Evolutionary conservation across 2,888 invertebrate species (phyloP).

Genomic region (Dolomedes plantarius): DNA sequence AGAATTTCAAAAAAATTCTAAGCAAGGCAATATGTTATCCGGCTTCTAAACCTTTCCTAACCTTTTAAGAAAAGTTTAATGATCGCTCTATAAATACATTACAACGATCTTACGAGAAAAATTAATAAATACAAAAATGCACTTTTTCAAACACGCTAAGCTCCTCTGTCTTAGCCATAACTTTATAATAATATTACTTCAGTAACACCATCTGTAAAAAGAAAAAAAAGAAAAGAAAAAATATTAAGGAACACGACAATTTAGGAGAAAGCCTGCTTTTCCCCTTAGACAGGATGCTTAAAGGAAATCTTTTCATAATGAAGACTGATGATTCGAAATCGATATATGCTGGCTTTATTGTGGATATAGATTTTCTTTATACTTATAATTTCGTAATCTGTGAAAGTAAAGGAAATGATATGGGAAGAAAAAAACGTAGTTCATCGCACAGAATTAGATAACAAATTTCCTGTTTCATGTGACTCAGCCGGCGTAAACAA

Average conservation of each 20-base stretch:
- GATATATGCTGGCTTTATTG: neutral
- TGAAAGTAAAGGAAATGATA: neutral
- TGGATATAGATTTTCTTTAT: slow-evolving; percentile 12
- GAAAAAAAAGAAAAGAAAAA: neutral
- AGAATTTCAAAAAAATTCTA: too few species aligned
- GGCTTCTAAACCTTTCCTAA: too few species aligned
- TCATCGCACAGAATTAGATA: neutral
- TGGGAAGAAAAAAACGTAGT: neutral
- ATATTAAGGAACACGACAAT: neutral
- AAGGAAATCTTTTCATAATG: slow-evolving; percentile 7
- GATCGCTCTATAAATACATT: too few species aligned
- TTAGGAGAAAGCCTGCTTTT: neutral
- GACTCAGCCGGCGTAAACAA: too few species aligned
- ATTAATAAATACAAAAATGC: too few species aligned
- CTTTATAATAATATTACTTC: neutral
- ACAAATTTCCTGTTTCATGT: neutral
- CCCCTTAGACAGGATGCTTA: slow-evolving; percentile 1
- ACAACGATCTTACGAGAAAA: too few species aligned
- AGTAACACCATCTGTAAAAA: neutral
- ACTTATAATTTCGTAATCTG: neutral
- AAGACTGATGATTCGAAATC: slow-evolving; percentile 14
- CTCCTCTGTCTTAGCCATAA: neutral
- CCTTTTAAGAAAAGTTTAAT: too few species aligned
- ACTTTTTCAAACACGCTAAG: too few species aligned
- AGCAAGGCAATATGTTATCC: too few species aligned